Conservation (phyloP, 2,888 invertebrate genomes). For the Tetragnatha montana region DNA sequence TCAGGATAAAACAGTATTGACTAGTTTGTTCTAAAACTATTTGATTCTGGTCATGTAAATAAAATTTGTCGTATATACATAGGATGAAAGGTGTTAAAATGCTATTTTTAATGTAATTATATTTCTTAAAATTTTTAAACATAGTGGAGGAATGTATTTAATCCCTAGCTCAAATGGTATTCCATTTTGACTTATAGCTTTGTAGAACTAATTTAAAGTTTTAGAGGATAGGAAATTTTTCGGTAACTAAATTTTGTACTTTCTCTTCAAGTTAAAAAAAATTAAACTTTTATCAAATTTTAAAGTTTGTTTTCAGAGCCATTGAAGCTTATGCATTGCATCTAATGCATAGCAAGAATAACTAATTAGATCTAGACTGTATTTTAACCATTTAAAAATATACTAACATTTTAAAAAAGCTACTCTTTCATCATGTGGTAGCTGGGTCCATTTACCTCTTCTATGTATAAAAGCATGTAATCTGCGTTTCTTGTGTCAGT, state of each 20-base stretch:
- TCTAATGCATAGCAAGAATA: background rate
- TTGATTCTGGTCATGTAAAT: background rate
- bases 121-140: background rate
- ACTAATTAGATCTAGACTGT: background rate
- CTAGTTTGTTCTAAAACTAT: background rate
- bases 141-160: background rate
- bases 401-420: constrained; percentile 1
- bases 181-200: background rate
- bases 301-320: background rate
- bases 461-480: constrained; percentile 11
- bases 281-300: background rate
- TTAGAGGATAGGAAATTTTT: background rate
- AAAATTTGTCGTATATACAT: background rate
- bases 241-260: background rate
- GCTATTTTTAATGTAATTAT: background rate
- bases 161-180: background rate
- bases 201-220: background rate
- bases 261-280: background rate
- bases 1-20: background rate
- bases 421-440: constrained; percentile 14
- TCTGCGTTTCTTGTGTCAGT: constrained; percentile 14
- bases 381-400: background rate
- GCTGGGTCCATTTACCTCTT: constrained; percentile 38
- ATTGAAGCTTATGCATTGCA: background rate
- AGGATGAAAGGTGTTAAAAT: background rate